Evolutionary conservation across 2,888 invertebrate species (phyloP), one percentile per base, ranked within the genome.

Genomic region (Lacanobia oleracea): DNA sequence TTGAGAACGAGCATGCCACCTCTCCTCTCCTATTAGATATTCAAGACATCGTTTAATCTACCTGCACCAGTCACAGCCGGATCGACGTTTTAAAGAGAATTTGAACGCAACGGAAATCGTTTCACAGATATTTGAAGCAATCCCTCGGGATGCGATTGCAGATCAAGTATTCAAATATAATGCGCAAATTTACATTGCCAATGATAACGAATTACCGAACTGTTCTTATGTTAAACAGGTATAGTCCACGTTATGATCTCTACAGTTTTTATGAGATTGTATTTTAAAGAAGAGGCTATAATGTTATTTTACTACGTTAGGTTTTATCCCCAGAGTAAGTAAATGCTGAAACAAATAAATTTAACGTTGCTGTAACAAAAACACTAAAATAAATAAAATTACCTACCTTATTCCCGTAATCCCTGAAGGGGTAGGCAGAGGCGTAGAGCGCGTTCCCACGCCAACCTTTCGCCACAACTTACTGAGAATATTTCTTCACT

Each of bases 11-110:
- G 88, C 88, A 90, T 90, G 92, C 90, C 88, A 88, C 89, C 89
- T 91, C 91, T 88, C 89, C 84, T 81, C 88, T 89, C 89, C 89
- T 89, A 94, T 94, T 95, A 94, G 89, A 92, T 94, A 95, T 95
- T 95, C 95, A 95, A 93, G 94, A 92, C 95, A 90, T 91, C 92
- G 92, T 93, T 93, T 94, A 94, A 94, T 94, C 93, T 93, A 91
- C 89, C 91, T 91, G 91, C 92, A 90, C 88, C 88, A 83, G 88
- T 86, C 85, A 83, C 77, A 85, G 89, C 45, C 78, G 61, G 73
- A 91, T 91, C 90, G 87, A 89, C 89, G 88, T 88, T 92, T 91
- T 88, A 93, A 90, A 91, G 89, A 88, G 90, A 90, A 91, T 91
- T 91, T 88, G 86, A 90, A 91, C 88, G 87, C 88, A 87, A 86